phyloP scores from a whole-genome alignment of 2,888 invertebrate species.

The Drosophila meridionalis region DNA sequence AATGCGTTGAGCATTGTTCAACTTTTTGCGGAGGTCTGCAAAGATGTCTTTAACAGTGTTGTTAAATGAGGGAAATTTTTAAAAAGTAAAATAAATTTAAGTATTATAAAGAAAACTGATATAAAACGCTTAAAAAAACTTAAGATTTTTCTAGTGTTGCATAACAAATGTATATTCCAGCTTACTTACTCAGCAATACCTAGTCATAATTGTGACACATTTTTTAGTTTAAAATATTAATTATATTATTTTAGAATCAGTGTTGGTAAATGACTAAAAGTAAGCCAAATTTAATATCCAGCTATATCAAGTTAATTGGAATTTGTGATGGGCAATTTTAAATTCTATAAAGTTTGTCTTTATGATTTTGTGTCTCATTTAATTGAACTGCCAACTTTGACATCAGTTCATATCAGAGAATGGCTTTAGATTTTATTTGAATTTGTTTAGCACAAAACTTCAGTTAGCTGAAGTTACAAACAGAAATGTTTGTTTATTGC shows the following conservation, averaged over 20 bases:
- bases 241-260: neutral
- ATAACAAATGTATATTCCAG: neutral
- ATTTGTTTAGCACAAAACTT: neutral
- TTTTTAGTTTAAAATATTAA: too few relatives aligned
- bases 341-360: neutral
- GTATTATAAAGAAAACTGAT: neutral
- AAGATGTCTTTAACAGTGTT: neutral
- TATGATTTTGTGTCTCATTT: neutral
- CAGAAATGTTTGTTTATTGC: slow-evolving; percentile 7
- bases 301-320: slow-evolving; percentile 1
- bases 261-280: neutral
- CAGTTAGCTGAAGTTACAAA: neutral
- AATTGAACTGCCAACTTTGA: slow-evolving; percentile 5
- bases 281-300: neutral
- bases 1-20: too few relatives aligned
- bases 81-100: neutral
- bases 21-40: neutral
- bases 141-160: neutral
- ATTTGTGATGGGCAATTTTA: neutral
- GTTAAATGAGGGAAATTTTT: neutral
- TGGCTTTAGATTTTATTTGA: neutral
- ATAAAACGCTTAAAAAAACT: neutral
- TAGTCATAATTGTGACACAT: neutral
- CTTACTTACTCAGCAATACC: neutral
- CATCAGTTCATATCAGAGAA: neutral